phyloP scores from a whole-genome alignment of 2,888 invertebrate species.

The Scaeva pyrastri region DNA sequence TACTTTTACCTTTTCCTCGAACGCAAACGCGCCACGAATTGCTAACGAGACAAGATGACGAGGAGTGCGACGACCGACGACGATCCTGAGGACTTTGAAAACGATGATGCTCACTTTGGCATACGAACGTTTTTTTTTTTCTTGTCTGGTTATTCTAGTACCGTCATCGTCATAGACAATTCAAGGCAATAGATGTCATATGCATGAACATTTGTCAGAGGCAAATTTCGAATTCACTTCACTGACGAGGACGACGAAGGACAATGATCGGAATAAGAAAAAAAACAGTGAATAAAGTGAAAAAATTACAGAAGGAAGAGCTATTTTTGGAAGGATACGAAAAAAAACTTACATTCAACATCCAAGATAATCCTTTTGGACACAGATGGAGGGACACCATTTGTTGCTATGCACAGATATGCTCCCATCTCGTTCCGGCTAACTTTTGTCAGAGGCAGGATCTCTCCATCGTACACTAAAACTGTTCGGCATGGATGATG shows the following conservation, averaged over 20 bases:
- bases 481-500: slow-evolving; percentile 86
- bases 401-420: slow-evolving; percentile 85
- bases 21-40: slow-evolving; percentile 73
- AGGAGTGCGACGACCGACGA: slow-evolving; percentile 29
- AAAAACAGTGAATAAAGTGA: slow-evolving; percentile 34
- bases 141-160: slow-evolving; percentile 63
- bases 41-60: slow-evolving; percentile 63
- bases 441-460: slow-evolving; percentile 93
- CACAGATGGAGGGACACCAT: slow-evolving; percentile 95
- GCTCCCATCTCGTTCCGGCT: slow-evolving; percentile 90
- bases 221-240: slow-evolving; percentile 73
- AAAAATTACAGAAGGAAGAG: slow-evolving; percentile 47
- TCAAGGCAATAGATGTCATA: slow-evolving; percentile 76
- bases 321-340: slow-evolving; percentile 43
- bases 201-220: slow-evolving; percentile 73
- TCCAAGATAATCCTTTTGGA: slow-evolving; percentile 96
- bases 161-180: slow-evolving; percentile 71
- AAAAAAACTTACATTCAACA: slow-evolving; percentile 89
- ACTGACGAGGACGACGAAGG: slow-evolving; percentile 67
- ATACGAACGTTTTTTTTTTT: slow-evolving; percentile 58
- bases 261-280: slow-evolving; percentile 60
- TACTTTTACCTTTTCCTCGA: slow-evolving; percentile 72
- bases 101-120: slow-evolving; percentile 58
- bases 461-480: slow-evolving; percentile 92
- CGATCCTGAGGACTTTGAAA: slow-evolving; percentile 28